These are phyloP conservation scores for Catostylus mosaicus DNA, from an alignment of 30 jellyfish, hydroid and myxozoan genomes.

Conservation along the genomic window DNA sequence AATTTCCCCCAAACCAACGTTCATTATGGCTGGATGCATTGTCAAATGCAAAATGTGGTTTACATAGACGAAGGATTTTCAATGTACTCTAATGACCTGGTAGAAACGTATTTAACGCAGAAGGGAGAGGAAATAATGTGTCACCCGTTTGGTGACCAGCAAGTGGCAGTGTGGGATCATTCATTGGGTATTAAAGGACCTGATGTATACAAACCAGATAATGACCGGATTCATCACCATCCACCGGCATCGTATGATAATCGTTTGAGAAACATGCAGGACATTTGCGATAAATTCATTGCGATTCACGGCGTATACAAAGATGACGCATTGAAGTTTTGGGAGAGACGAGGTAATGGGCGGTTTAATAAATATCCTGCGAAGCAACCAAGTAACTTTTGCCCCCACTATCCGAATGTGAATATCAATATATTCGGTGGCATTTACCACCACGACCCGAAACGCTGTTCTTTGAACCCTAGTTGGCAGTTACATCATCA, in stretches of 20 bases:
- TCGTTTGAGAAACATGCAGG: not conserved
- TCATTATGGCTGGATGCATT: conserved; percentile 80
- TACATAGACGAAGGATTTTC: conserved; percentile 68
- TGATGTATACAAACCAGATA: conserved; percentile 26
- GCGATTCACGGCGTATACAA: conserved; percentile 74
- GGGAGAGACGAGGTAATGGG: conserved; percentile 74
- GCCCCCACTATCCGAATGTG: conserved; percentile 36
- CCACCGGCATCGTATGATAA: conserved; percentile 73
- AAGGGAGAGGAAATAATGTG: conserved; percentile 52
- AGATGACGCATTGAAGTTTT: conserved; percentile 48
- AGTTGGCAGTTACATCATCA: conserved; percentile 6
- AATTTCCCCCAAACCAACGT: conserved; percentile 33
- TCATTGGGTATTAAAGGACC: conserved; percentile 29
- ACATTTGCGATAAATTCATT: conserved; percentile 52
- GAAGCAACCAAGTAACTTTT: not conserved
- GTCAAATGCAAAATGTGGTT: conserved; percentile 52
- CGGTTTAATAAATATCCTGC: conserved; percentile 17
- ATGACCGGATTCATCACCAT: conserved; percentile 61
- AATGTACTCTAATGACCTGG: conserved; percentile 54
- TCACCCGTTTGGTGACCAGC: conserved; percentile 82
- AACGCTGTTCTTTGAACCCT: conserved; percentile 25
- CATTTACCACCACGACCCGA: conserved; percentile 52
- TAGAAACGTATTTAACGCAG: conserved; percentile 55
- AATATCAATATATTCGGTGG: conserved; percentile 26
- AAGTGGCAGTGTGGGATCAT: conserved; percentile 64